A percentile compares a stretch with the other conserved stretches of the same genome.
phyloP scores from a whole-genome alignment of 2,888 invertebrate genomes.

The Xylota segnis region DNA sequence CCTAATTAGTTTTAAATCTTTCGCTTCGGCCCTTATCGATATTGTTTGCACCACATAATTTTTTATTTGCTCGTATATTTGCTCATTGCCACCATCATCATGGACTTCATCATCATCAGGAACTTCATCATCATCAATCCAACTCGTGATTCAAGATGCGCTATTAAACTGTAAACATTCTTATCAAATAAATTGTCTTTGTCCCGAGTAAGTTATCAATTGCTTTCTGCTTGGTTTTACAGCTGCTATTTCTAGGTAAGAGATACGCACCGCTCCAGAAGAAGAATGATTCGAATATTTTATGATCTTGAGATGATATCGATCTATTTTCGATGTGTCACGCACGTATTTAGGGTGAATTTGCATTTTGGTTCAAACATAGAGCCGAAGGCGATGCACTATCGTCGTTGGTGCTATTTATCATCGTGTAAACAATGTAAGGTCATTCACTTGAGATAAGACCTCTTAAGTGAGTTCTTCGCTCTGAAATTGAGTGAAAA shows the following conservation, averaged over 20 bases:
- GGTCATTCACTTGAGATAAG: conserved; percentile 66
- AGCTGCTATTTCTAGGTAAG: background rate
- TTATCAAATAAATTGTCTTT: conserved; percentile 60
- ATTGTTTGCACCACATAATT: conserved; percentile 59
- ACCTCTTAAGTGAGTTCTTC: conserved; percentile 33
- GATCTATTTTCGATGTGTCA: conserved; percentile 5
- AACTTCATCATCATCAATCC: conserved; percentile 57
- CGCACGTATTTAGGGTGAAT: conserved; percentile 30
- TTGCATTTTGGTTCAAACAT: conserved; percentile 9
- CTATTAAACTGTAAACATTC: conserved; percentile 50
- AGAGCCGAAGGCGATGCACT: background rate
- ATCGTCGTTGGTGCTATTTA: conserved; percentile 18
- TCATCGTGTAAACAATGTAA: conserved; percentile 50
- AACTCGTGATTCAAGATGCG: conserved; percentile 62
- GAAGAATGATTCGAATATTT: background rate
- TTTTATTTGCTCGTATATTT: conserved; percentile 61
- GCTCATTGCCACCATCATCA: conserved; percentile 42
- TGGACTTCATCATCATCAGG: conserved; percentile 43
- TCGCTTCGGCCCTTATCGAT: conserved; percentile 51
- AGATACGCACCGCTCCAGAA: background rate
- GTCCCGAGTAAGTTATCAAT: conserved; percentile 37
- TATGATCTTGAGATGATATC: background rate
- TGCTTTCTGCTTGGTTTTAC: conserved; percentile 13
- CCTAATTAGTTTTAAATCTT: conserved; percentile 50
- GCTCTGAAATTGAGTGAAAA: conserved; percentile 28